Conservation (phyloP, 1,140 invertebrate species). For the Spodoptera frugiperda region DNA sequence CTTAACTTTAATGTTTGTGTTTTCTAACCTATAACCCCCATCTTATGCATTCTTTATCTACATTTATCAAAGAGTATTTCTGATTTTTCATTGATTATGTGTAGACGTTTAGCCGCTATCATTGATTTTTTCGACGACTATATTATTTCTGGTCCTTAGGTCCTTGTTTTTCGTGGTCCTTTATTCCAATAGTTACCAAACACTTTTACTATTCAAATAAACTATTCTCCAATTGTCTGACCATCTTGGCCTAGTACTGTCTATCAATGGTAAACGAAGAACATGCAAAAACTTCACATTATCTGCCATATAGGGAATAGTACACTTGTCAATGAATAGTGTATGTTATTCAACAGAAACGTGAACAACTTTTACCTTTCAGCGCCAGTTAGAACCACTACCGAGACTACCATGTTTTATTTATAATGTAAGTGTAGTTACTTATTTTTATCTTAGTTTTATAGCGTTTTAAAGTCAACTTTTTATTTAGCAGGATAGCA, state of each 20-base stretch:
- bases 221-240: not conserved
- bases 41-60: too few relatives aligned
- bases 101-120: too few relatives aligned
- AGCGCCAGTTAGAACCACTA: not conserved
- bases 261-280: not conserved
- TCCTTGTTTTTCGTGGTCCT: not conserved
- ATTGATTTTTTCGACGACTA: too few relatives aligned
- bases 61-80: too few relatives aligned
- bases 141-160: too few relatives aligned
- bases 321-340: slow-evolving; percentile 18
- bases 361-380: slow-evolving; percentile 19
- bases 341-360: slow-evolving; percentile 18
- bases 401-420: slow-evolving; percentile 10
- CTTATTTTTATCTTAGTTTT: slow-evolving; percentile 16
- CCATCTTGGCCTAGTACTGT: slow-evolving; percentile 9
- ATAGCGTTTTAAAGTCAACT: not conserved
- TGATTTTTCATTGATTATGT: too few relatives aligned
- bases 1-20: too few relatives aligned
- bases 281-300: slow-evolving; percentile 11
- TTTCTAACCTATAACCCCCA: too few relatives aligned
- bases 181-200: not conserved
- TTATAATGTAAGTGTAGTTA: not conserved
- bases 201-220: too few relatives aligned
- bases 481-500: too few relatives aligned
- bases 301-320: not conserved